Percentiles rank a stretch among this genome's conserved stretches.
phyloP scores from a whole-genome alignment of 2,888 invertebrate species.

The Macrophya alboannulata region DNA sequence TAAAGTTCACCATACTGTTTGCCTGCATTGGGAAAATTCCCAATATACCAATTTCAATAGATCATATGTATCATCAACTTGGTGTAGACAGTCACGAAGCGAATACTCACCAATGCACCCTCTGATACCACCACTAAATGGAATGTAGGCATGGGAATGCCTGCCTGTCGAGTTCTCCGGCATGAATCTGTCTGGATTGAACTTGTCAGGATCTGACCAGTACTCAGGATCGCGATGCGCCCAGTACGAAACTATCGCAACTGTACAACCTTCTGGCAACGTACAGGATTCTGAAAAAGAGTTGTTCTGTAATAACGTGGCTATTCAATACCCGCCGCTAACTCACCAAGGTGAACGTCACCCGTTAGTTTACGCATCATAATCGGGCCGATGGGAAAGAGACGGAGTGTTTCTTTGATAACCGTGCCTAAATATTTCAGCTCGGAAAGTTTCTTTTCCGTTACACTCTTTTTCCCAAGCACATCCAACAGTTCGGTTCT shows the following conservation, averaged over 20 bases:
- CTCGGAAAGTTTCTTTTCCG: constrained; percentile 73
- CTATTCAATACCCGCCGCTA: neutral
- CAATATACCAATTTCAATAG: neutral
- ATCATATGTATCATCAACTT: neutral
- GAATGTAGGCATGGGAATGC: constrained; percentile 73
- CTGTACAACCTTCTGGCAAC: constrained; percentile 78
- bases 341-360: constrained; percentile 79
- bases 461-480: constrained; percentile 74
- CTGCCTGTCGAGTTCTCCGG: constrained; percentile 73
- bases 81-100: neutral
- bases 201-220: constrained; percentile 80
- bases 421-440: constrained; percentile 83
- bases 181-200: constrained; percentile 79
- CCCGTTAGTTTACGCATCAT: constrained; percentile 80
- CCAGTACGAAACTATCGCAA: constrained; percentile 79
- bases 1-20: neutral
- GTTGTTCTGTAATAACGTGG: neutral
- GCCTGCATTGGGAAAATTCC: neutral
- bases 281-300: constrained; percentile 72
- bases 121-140: constrained; percentile 74
- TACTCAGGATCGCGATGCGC: constrained; percentile 80
- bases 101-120: constrained; percentile 71
- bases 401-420: constrained; percentile 82
- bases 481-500: constrained; percentile 79
- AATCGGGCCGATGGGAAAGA: constrained; percentile 82